Base-by-base conservation (phyloP, 2,113 vertebrate species). In the Paedocypris sp. region DNA sequence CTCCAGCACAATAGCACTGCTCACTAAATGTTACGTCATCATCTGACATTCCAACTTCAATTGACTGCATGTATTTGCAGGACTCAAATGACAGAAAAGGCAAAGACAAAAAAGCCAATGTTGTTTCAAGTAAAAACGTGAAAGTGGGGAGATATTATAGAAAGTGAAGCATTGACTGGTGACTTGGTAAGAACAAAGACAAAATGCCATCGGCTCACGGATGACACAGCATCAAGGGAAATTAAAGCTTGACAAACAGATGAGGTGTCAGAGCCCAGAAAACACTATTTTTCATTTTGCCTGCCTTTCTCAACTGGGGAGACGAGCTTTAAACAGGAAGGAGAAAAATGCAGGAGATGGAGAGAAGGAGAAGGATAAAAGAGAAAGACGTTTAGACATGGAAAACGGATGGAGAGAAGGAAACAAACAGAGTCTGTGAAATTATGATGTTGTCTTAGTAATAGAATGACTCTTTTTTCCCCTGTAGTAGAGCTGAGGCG, bases 161-260 rank as follows among this genome's bases (percentile, higher is more conserved):
- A 57, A 43, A 53, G 68, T 73, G 56, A 69, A 71, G 73, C 77
- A 54, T 71, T 59, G 32, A 62, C 32, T 66, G 43, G 49, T 58
- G 52, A 60, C 56, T 22, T 50, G 50, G 25, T n/a, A 22, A 51
- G 28, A 61, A 61, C 26, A 51, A 68, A 57, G 49, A 46, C 39
- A 32, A 26, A n/a, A 35, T 33, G 48, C 69, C 68, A 9, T 69
- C 53, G 67, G 77, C 75, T 79, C 81, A 82, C 78, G 74, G 62
- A 76, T 70, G 54, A 66, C 38, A 38, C 38, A 54, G 72, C 74
- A 76, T 77, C 84, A 42, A 49, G 85, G 84, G 84, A 87, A 87
- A 86, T 87, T 86, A 85, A 84, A 80, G 71, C 79, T 78, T 72
- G 52, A 76, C 82, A 82, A 85, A 85, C 82, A 83, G 80, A 85